A percentile compares a stretch with the other conserved stretches of the same genome.
These are phyloP conservation scores for Pao palembangensis DNA, from an alignment of 2,113 vertebrate species.

Conservation along the genomic window DNA sequence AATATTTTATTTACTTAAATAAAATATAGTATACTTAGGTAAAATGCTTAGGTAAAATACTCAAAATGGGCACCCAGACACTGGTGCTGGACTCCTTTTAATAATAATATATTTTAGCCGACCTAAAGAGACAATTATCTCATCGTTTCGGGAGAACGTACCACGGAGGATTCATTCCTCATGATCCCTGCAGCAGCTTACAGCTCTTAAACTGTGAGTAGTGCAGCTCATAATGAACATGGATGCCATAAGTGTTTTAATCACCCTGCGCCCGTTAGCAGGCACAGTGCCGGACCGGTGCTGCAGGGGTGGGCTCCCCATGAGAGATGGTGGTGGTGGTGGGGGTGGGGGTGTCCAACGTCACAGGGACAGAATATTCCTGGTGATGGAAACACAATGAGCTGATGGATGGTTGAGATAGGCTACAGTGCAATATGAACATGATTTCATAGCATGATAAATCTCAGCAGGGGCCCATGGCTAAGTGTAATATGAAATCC, in stretches of 20 bases:
- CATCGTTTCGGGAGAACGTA: too few species aligned
- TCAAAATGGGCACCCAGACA: too few species aligned
- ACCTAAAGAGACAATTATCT: too few species aligned
- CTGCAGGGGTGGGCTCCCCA: constrained; percentile 36
- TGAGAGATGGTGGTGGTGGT: constrained; percentile 40
- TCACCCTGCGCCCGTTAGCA: constrained; percentile 22
- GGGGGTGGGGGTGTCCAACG: constrained; percentile 18
- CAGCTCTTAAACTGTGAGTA: constrained; percentile 4
- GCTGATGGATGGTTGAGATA: constrained; percentile 72
- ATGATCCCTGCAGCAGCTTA: background rate
- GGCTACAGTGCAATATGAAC: constrained; percentile 71
- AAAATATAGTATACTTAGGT: too few species aligned
- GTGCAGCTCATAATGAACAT: background rate
- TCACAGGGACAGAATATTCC: constrained; percentile 60
- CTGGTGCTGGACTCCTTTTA: too few species aligned
- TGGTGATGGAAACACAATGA: constrained; percentile 58
- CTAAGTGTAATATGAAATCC: constrained; percentile 77
- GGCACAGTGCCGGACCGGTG: constrained; percentile 19
- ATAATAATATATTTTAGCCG: too few species aligned
- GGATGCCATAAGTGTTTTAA: constrained; percentile 34
- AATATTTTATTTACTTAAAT: too few species aligned
- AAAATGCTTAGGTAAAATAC: too few species aligned
- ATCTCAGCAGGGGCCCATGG: constrained; percentile 65
- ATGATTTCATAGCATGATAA: constrained; percentile 79
- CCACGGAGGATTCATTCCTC: too few species aligned